Percentiles rank a stretch among this genome's conserved stretches.
Conservation (phyloP, 2,888 invertebrate genomes). For the Pristionchus maxplancki region DNA sequence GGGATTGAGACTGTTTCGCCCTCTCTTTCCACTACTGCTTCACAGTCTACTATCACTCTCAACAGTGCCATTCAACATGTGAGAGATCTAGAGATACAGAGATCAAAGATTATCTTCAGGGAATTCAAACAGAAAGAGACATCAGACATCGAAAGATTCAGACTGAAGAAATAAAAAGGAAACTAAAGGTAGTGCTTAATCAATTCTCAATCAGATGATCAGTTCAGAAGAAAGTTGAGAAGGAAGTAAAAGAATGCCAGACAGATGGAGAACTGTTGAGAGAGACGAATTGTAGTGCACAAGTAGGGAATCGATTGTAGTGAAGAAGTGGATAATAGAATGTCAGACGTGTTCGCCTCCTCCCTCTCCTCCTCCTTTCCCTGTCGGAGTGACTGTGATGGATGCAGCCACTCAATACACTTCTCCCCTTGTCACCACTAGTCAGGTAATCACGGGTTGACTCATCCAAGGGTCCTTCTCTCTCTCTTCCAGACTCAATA, state of each 20-base stretch:
- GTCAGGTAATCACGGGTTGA: neutral
- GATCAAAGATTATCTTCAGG: slow-evolving; percentile 19
- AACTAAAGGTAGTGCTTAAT: neutral
- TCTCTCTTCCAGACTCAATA: neutral
- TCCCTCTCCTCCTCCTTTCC: slow-evolving; percentile 13
- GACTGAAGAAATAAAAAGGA: slow-evolving; percentile 7
- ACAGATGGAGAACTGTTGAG: neutral
- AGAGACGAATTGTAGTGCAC: slow-evolving; percentile 20
- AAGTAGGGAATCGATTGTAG: neutral
- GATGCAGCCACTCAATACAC: neutral
- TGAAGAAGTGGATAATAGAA: neutral
- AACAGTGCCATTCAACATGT: neutral
- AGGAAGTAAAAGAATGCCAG: slow-evolving; percentile 6
- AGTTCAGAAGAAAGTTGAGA: slow-evolving; percentile 20
- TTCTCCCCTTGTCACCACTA: neutral
- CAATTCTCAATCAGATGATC: neutral
- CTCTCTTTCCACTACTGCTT: neutral
- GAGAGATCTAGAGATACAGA: neutral
- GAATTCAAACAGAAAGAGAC: neutral
- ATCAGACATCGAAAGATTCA: neutral
- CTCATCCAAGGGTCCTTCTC: neutral
- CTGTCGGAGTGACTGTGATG: neutral
- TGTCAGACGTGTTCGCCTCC: neutral
- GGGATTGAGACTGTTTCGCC: neutral
- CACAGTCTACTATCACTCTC: neutral